Conservation (phyloP, 2,888 invertebrate species). For the Apamea epomidion region DNA sequence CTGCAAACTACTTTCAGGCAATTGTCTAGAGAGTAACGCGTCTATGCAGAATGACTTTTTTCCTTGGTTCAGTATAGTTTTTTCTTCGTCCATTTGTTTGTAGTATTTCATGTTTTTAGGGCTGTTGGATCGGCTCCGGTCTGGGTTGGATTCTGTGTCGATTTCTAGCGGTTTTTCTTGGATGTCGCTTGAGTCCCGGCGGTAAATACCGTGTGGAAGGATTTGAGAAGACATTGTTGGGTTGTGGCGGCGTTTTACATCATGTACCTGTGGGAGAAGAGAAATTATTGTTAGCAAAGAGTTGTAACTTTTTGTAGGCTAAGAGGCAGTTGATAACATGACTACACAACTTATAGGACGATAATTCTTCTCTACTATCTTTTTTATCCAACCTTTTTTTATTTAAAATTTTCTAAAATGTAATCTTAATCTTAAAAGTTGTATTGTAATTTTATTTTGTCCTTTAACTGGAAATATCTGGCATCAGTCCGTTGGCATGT, state of each 20-base stretch:
- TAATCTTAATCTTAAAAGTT: too few species aligned
- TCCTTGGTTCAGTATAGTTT: conserved; percentile 81
- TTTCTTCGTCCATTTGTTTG: conserved; percentile 75
- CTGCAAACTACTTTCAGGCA: conserved; percentile 78
- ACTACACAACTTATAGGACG: too few species aligned
- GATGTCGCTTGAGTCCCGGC: conserved; percentile 77
- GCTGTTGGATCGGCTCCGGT: conserved; percentile 81
- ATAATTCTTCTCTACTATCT: too few species aligned
- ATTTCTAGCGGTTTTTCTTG: conserved; percentile 81
- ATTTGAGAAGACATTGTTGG: conserved; percentile 68
- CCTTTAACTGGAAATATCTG: too few species aligned
- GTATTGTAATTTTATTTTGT: too few species aligned
- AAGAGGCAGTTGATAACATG: too few species aligned
- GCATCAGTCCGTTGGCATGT: too few species aligned
- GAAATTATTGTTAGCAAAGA: neutral
- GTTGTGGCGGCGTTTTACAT: conserved; percentile 53
- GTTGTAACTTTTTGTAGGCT: neutral
- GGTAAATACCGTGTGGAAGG: conserved; percentile 76
- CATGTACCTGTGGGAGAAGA: conserved; percentile 55
- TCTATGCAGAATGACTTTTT: conserved; percentile 97
- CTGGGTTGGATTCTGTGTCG: conserved; percentile 82
- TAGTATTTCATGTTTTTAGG: conserved; percentile 86
- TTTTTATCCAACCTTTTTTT: too few species aligned
- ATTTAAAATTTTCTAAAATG: too few species aligned
- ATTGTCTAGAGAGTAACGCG: conserved; percentile 93